Conservation (phyloP, 1,140 invertebrate species). For the Zophobas atratus region DNA sequence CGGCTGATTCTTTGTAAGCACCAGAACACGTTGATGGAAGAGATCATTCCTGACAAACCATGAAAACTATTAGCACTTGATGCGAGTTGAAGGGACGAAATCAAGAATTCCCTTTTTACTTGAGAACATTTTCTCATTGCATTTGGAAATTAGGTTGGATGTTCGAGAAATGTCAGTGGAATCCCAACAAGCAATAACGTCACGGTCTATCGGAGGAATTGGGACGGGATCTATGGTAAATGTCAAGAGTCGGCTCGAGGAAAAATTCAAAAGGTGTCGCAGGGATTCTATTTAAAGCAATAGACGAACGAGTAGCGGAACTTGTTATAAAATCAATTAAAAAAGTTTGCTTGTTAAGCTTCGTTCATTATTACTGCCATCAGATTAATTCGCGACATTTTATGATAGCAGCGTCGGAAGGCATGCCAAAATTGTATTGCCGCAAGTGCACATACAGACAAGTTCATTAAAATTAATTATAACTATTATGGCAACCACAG, state of each 20-base stretch:
- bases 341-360: slow-evolving; percentile 29
- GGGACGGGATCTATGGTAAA: slow-evolving; percentile 27
- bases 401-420: background rate
- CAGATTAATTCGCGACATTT: background rate
- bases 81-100: background rate
- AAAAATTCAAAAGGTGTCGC: background rate
- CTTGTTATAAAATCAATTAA: slow-evolving; percentile 33
- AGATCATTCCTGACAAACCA: background rate
- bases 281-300: background rate
- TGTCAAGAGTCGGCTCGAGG: slow-evolving; percentile 5
- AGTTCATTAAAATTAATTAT: slow-evolving; percentile 33
- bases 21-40: background rate
- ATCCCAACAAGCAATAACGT: slow-evolving; percentile 41
- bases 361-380: slow-evolving; percentile 5
- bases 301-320: background rate
- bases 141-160: slow-evolving; percentile 15
- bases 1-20: background rate
- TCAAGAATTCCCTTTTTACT: background rate
- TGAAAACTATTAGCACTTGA: background rate
- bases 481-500: slow-evolving; percentile 12
- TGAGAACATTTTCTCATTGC: slow-evolving; percentile 25
- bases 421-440: slow-evolving; percentile 15
- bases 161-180: slow-evolving; percentile 35
- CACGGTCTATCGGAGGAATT: slow-evolving; percentile 34
- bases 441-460: slow-evolving; percentile 30